phyloP scores from a whole-genome alignment of 2,797 vertebrate species.

The Pseudopleuronectes americanus region DNA sequence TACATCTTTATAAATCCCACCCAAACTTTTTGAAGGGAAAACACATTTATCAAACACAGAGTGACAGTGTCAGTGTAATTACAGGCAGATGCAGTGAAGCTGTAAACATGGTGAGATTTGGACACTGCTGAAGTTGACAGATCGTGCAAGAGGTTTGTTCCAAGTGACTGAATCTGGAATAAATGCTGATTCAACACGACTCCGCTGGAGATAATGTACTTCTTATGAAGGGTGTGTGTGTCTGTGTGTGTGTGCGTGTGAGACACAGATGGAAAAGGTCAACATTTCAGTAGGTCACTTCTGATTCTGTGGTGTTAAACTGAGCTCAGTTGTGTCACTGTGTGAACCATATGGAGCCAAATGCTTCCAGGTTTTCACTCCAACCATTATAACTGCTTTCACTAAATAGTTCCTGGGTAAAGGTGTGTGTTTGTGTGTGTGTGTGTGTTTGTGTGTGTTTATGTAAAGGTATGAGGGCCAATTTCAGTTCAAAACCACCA shows the following conservation, averaged over 20 bases:
- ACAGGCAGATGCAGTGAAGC: neutral
- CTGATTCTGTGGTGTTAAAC: constrained; percentile 24
- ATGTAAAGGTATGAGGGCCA: no score
- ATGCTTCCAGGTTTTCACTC: constrained; percentile 45
- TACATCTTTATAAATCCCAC: neutral
- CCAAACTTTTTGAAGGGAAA: neutral
- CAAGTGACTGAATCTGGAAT: neutral
- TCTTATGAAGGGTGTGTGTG: neutral
- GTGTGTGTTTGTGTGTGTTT: no score
- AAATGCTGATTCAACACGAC: neutral
- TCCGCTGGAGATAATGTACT: neutral
- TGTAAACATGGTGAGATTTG: neutral
- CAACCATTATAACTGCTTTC: constrained; percentile 16
- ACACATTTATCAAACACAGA: neutral
- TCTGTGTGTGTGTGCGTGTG: neutral
- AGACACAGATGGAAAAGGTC: constrained; percentile 38
- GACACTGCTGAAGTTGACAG: neutral
- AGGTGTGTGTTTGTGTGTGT: neutral
- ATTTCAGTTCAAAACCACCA: no score
- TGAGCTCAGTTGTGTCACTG: constrained; percentile 35
- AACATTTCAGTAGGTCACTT: constrained; percentile 14
- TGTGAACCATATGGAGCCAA: constrained; percentile 35
- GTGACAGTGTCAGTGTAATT: no score
- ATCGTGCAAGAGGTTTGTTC: neutral
- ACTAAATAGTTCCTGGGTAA: constrained; percentile 26